Evolutionary conservation across 1,140 invertebrate genomes (phyloP).

Genomic region (Drosophila parabipectinata): DNA sequence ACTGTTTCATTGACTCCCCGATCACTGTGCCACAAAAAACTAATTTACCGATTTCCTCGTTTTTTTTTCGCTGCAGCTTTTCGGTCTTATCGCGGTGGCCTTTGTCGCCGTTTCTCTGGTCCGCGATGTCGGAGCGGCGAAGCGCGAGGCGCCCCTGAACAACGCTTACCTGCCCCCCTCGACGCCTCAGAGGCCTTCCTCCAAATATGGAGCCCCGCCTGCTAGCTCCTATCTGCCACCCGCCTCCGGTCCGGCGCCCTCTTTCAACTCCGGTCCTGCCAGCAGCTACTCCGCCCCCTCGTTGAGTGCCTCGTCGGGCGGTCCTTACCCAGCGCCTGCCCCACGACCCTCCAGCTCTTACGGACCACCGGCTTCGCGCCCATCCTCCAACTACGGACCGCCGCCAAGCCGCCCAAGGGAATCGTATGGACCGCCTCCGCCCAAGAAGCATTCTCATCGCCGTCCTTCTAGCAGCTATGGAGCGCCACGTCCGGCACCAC

Average conservation of each 20-base stretch:
- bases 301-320: slow-evolving; percentile 44
- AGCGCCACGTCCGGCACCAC: slow-evolving; percentile 46
- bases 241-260: slow-evolving; percentile 77
- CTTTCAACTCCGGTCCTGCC: slow-evolving; percentile 82
- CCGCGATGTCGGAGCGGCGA: slow-evolving; percentile 45
- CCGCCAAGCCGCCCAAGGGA: slow-evolving; percentile 77
- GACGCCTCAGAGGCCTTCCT: slow-evolving; percentile 44
- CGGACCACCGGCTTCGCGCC: slow-evolving; percentile 40
- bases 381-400: slow-evolving; percentile 84
- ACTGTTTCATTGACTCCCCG: slow-evolving; percentile 16
- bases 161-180: slow-evolving; percentile 65
- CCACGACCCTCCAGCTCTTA: slow-evolving; percentile 83
- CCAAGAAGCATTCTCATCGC: slow-evolving; percentile 54
- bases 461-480: slow-evolving; percentile 79
- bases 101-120: slow-evolving; percentile 38
- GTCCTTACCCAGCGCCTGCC: slow-evolving; percentile 78
- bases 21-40: slow-evolving; percentile 50
- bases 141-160: slow-evolving; percentile 72
- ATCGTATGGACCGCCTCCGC: slow-evolving; percentile 82
- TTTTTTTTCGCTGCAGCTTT: slow-evolving; percentile 70
- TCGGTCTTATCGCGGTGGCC: slow-evolving; percentile 59
- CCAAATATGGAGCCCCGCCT: slow-evolving; percentile 67
- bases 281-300: slow-evolving; percentile 84
- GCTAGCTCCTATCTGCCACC: slow-evolving; percentile 78
- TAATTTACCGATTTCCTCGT: slow-evolving; percentile 76